A percentile compares a stretch with the other conserved stretches of the same genome.
Evolutionary conservation across 2,113 vertebrate species (phyloP).

Genomic region (Desmodus rotundus): DNA sequence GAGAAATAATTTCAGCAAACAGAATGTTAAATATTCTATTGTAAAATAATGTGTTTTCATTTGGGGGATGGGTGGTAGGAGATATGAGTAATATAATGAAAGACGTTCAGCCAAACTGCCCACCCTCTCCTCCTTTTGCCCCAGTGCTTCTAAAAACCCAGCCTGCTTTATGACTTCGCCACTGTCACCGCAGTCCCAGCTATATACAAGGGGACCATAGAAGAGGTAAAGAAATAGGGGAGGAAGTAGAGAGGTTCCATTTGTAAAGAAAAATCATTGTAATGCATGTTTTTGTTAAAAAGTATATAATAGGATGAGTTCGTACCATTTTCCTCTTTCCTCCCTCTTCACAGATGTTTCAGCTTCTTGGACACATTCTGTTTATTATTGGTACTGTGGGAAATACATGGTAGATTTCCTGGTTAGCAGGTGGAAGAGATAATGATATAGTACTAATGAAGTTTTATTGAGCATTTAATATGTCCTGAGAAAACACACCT

Average conservation of each 20-base stretch:
- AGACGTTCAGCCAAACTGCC: neutral
- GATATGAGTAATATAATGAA: neutral
- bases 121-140: neutral
- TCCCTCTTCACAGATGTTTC: neutral
- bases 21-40: neutral
- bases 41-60: neutral
- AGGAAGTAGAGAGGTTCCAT: neutral
- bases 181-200: neutral
- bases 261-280: neutral
- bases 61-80: neutral
- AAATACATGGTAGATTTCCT: neutral
- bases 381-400: neutral
- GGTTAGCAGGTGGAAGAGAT: neutral
- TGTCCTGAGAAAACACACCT: neutral
- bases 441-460: neutral
- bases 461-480: neutral
- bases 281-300: neutral
- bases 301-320: neutral
- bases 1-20: conserved; percentile 3
- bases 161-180: neutral
- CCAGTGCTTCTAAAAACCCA: neutral
- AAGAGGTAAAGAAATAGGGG: neutral
- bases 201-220: neutral
- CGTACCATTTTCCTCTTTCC: neutral
- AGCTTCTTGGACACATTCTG: neutral